phyloP scores from a whole-genome alignment of 2,797 vertebrate genomes.

The Xiphophorus birchmanni region DNA sequence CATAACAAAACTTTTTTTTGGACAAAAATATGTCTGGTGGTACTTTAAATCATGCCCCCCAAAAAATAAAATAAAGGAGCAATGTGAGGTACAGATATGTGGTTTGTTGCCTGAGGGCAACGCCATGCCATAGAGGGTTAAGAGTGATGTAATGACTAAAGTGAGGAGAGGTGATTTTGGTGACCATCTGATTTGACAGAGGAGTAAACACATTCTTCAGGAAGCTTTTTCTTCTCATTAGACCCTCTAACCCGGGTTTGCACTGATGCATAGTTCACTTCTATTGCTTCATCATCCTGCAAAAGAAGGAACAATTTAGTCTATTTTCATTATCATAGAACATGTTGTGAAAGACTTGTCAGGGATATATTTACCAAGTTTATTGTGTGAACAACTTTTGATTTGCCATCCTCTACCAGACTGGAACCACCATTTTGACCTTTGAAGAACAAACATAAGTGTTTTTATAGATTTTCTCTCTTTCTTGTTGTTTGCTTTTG shows the following conservation, averaged over 20 bases:
- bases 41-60: too few relatives aligned
- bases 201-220: conserved; percentile 30
- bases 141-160: not conserved
- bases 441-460: not conserved
- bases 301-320: not conserved
- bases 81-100: too few relatives aligned
- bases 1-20: too few relatives aligned
- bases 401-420: not conserved
- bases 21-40: too few relatives aligned
- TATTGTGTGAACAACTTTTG: not conserved
- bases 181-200: not conserved
- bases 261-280: conserved; percentile 29
- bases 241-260: conserved; percentile 4
- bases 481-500: not conserved
- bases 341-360: not conserved
- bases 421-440: not conserved
- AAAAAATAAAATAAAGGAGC: too few relatives aligned
- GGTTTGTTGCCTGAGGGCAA: too few relatives aligned
- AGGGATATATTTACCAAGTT: conserved; percentile 18
- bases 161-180: not conserved
- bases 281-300: conserved; percentile 2
- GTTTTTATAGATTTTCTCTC: not conserved
- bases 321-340: not conserved
- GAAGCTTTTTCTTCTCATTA: not conserved
- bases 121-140: too few relatives aligned